Percentiles rank a stretch among this genome's conserved stretches.
These are phyloP conservation scores for Tadarida brasiliensis DNA, from an alignment of 2,797 vertebrate genomes.

Conservation along the genomic window DNA sequence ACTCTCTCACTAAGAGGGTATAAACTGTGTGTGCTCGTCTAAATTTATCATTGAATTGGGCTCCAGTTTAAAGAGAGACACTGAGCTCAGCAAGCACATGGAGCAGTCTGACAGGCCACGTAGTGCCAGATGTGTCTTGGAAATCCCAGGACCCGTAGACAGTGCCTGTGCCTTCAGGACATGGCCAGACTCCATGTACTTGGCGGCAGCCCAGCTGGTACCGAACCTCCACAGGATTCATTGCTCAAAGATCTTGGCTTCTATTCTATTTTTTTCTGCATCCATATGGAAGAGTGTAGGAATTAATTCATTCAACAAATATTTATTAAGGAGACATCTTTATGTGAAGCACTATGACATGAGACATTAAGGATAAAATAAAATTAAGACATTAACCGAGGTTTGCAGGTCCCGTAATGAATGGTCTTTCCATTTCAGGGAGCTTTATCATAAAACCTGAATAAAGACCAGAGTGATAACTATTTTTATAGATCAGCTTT, in stretches of 20 bases:
- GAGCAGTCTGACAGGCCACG: neutral
- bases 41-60: neutral
- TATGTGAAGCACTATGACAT: neutral
- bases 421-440: neutral
- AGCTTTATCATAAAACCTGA: neutral
- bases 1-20: neutral
- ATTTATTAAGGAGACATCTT: slow-evolving; percentile 57
- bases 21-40: neutral
- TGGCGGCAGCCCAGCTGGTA: neutral
- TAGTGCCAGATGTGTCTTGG: neutral
- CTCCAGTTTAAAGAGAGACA: neutral
- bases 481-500: neutral
- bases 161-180: neutral
- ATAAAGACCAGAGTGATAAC: neutral
- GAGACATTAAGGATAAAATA: neutral
- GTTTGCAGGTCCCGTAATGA: neutral
- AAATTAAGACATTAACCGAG: slow-evolving; percentile 21
- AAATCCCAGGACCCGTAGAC: neutral
- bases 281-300: neutral
- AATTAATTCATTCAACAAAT: slow-evolving; percentile 50
- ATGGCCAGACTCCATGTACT: neutral
- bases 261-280: neutral
- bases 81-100: neutral
- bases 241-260: neutral
- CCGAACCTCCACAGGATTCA: neutral